Conservation (phyloP, 2,888 invertebrate species). For the Myopa tessellatipennis region DNA sequence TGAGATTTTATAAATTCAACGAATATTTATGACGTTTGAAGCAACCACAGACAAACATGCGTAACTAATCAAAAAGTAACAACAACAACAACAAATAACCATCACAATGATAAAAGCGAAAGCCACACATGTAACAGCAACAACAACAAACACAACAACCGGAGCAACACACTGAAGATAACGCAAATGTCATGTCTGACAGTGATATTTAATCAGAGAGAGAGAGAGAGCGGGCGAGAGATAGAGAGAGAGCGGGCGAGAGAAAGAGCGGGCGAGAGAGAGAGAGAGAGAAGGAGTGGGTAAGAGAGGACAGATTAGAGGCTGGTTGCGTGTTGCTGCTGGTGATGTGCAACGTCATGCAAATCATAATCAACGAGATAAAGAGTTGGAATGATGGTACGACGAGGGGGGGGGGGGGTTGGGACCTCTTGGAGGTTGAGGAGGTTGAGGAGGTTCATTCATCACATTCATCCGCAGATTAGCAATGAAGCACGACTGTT, state of each 20-base stretch:
- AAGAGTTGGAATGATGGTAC: not conserved
- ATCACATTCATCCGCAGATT: no score
- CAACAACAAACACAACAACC: slow-evolving; percentile 23
- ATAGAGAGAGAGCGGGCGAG: not conserved
- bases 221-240: no score
- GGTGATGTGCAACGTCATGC: not conserved
- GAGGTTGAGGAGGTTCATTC: no score
- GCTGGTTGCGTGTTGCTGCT: not conserved
- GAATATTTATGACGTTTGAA: slow-evolving; percentile 29
- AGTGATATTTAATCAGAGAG: slow-evolving; percentile 23
- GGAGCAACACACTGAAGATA: slow-evolving; percentile 16
- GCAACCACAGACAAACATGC: slow-evolving; percentile 38
- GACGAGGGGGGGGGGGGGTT: not conserved
- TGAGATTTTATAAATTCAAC: slow-evolving; percentile 10
- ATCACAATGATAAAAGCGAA: slow-evolving; percentile 10
- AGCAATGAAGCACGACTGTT: no score
- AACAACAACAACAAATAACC: slow-evolving; percentile 19
- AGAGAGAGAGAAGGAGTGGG: not conserved
- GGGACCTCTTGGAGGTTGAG: no score
- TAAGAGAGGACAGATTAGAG: no score
- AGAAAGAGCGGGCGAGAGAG: not conserved
- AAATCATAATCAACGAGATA: not conserved
- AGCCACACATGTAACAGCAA: slow-evolving; percentile 1
- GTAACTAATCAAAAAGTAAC: slow-evolving; percentile 46
- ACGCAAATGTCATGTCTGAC: slow-evolving; percentile 28